Conservation (phyloP, 2,888 invertebrate species). For the Caenorhabditis uteleia region DNA sequence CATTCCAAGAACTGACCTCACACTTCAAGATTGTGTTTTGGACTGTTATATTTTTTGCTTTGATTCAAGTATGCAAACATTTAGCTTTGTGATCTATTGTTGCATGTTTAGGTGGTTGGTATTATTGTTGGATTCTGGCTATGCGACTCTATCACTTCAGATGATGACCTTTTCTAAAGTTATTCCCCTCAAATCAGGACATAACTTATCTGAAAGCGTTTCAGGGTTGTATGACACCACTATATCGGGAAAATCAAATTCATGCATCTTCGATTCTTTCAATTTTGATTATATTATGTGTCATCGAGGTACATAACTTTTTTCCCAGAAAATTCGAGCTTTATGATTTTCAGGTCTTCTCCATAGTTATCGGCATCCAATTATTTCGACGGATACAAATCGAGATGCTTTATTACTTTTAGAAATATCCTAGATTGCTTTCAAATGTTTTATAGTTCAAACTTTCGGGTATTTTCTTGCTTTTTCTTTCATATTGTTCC, state of each 20-base stretch:
- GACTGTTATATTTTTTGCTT: constrained; percentile 64
- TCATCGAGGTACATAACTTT: constrained; percentile 34
- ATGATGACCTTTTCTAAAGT: constrained; percentile 52
- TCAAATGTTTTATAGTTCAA: too few relatives aligned
- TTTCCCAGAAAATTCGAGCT: neutral
- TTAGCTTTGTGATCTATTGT: neutral
- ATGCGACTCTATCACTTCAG: constrained; percentile 66
- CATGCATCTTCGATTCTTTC: constrained; percentile 52
- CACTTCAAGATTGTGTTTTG: constrained; percentile 68
- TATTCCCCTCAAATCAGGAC: neutral
- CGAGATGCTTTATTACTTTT: constrained; percentile 62
- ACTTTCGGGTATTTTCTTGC: too few relatives aligned
- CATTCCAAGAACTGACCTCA: constrained; percentile 61
- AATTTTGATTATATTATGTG: constrained; percentile 37
- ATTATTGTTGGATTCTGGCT: constrained; percentile 68
- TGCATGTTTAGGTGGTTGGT: constrained; percentile 61
- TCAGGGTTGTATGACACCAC: constrained; percentile 54
- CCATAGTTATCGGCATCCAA: constrained; percentile 47
- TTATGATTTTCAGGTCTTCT: constrained; percentile 44
- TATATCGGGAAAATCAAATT: constrained; percentile 42
- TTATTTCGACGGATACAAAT: constrained; percentile 57
- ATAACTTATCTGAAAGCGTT: constrained; percentile 8
- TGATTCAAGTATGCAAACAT: constrained; percentile 59
- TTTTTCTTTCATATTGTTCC: too few relatives aligned
- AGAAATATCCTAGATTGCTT: too few relatives aligned